Percentiles rank a stretch among this genome's conserved stretches.
Evolutionary conservation across 2,888 invertebrate genomes (phyloP).

Genomic region (Drosophila mercatorum): DNA sequence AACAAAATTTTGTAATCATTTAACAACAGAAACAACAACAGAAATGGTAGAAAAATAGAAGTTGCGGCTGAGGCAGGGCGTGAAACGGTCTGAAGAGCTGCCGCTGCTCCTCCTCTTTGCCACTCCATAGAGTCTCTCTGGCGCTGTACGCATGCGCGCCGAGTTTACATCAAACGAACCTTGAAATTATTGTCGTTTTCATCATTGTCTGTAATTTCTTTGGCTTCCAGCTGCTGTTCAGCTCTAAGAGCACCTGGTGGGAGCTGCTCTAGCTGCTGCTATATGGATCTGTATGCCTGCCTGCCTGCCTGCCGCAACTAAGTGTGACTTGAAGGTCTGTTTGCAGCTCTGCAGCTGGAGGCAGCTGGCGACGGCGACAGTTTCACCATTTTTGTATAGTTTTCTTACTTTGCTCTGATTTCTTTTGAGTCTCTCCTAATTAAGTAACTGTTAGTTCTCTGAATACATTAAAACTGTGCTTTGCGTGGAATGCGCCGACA

Average conservation of each 20-base stretch:
- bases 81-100: conserved; percentile 54
- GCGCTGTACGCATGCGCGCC: conserved; percentile 68
- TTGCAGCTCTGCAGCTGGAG: conserved; percentile 12
- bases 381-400: conserved; percentile 55
- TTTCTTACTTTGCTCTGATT: conserved; percentile 68
- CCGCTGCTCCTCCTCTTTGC: conserved; percentile 3
- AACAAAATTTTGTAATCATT: conserved; percentile 80
- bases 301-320: conserved; percentile 67
- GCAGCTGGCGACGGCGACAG: conserved; percentile 54
- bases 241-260: conserved; percentile 30
- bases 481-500: conserved; percentile 22
- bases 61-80: conserved; percentile 50
- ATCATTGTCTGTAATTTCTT: conserved; percentile 73
- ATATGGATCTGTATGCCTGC: conserved; percentile 19
- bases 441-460: conserved; percentile 73
- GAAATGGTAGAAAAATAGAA: conserved; percentile 28
- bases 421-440: conserved; percentile 67
- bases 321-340: conserved; percentile 59
- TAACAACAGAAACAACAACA: conserved; percentile 51
- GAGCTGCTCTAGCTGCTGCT: conserved; percentile 11
- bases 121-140: conserved; percentile 9
- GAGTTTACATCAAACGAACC: conserved; percentile 83
- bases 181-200: conserved; percentile 84
- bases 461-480: conserved; percentile 53
- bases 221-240: conserved; percentile 50